Conservation (phyloP, 2,888 invertebrate species). For the Monochamus alternatus region DNA sequence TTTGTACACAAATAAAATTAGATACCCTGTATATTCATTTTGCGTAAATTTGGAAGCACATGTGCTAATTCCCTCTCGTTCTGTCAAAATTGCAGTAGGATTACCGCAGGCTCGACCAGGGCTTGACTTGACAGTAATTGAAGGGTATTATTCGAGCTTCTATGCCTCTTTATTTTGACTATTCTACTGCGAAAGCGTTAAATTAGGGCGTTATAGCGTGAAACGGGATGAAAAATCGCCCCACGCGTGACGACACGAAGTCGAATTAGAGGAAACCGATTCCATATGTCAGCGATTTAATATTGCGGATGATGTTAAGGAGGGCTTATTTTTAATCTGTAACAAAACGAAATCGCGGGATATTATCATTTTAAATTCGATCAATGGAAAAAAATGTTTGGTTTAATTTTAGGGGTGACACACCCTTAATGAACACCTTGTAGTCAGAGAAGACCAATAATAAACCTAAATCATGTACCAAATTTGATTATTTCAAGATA, state of each 20-base stretch:
- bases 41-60: conserved; percentile 7
- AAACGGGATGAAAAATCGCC: conserved; percentile 52
- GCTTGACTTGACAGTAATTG: not conserved
- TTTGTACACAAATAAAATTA: no score
- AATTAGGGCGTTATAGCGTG: conserved; percentile 56
- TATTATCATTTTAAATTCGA: no score
- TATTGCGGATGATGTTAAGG: conserved; percentile 5
- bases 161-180: conserved; percentile 43
- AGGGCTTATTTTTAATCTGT: not conserved
- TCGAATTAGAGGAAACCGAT: conserved; percentile 14
- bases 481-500: no score
- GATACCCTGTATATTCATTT: not conserved
- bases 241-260: conserved; percentile 4
- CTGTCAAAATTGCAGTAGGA: conserved; percentile 13
- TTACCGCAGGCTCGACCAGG: not conserved
- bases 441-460: no score
- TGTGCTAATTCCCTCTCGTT: not conserved
- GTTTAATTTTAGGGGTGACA: no score
- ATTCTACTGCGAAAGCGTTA: conserved; percentile 41
- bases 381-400: no score
- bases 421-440: no score
- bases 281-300: conserved; percentile 27
- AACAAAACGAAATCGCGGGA: no score
- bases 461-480: no score
- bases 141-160: not conserved